These are phyloP conservation scores for Telmatherina bonti DNA, from an alignment of 2,797 vertebrate species.

Conservation along the genomic window DNA sequence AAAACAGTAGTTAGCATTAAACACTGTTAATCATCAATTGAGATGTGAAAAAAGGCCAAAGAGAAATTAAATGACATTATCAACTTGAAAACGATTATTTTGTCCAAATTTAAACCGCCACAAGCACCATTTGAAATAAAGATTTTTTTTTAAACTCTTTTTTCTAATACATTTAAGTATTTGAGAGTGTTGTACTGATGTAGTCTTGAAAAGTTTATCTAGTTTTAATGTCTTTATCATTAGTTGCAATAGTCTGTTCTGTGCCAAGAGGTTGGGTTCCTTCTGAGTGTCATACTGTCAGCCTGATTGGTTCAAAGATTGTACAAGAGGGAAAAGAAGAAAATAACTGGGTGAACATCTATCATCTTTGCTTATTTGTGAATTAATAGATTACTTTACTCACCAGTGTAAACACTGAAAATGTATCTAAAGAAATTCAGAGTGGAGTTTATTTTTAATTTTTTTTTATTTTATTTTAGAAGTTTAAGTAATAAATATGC, in stretches of 20 bases:
- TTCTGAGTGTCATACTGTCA: neutral
- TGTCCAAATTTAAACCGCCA: neutral
- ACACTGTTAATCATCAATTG: neutral
- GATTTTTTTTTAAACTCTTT: too few relatives aligned
- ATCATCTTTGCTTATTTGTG: too few relatives aligned
- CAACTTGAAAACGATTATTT: neutral
- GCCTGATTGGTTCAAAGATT: too few relatives aligned
- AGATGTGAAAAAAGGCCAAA: neutral
- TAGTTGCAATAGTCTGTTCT: neutral
- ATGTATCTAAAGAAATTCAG: too few relatives aligned
- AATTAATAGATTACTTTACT: too few relatives aligned
- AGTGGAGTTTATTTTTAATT: too few relatives aligned
- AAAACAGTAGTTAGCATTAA: neutral
- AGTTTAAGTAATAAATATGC: too few relatives aligned
- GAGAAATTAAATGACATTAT: neutral
- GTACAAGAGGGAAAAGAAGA: too few relatives aligned
- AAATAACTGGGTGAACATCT: neutral
- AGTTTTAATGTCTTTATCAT: neutral
- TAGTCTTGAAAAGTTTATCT: neutral
- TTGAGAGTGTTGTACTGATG: neutral
- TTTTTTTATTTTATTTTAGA: too few relatives aligned
- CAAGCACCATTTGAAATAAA: neutral
- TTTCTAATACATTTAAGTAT: neutral
- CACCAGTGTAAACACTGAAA: too few relatives aligned
- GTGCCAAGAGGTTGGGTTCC: neutral